Base-by-base conservation (phyloP, 2,888 invertebrate genomes). In the Glyphotaelius pellucidus region DNA sequence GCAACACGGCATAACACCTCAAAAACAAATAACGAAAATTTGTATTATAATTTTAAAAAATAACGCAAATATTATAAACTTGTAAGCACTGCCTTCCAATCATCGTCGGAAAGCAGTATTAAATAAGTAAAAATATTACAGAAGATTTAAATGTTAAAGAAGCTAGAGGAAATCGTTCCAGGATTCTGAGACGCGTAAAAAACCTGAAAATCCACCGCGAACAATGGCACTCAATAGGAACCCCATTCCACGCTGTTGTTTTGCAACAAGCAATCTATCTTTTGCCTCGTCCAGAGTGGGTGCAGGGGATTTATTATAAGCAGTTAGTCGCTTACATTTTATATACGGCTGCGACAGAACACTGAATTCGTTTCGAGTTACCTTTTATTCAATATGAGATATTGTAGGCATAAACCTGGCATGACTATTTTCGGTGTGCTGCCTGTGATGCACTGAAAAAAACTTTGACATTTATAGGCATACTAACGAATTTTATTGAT, bases 171-270 rank as follows among this genome's bases (percentile, higher is more conserved):
- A 35, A 83, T 67, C 35, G 35, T 83, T 83, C 83, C 83, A 83
- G 83, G 83, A 83, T 35, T 83, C 83, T 25, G 19, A 83, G 83
- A 83, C 32, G 32, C 35, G 35, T 35, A 87, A 87, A 87, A 87
- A 87, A 87, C 87, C 47, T 67, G 87, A 42, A 87, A 87, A 87
- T 52, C 87, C 31, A 31, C 87, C 52, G 87, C 67, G 52, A 67
- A 87, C 87, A 87, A 87, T 87, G 87, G 87, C 42, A 87, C 87
- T 87, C 52, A 86, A 38, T 30, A 86, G 15, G 87, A 87, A 12
- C 87, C 42, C 87, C 42, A 47, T 83, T 67, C 67, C 11, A 2
- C 67, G 42, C 25, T 87, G 86, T 86, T 86, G 87, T 87, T 87
- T 47, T 87, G 87, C 52, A 47, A 87, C 52, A 19, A 30, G 87